phyloP scores from a whole-genome alignment of 2,113 vertebrate species.

The Periophthalmus modestus region DNA sequence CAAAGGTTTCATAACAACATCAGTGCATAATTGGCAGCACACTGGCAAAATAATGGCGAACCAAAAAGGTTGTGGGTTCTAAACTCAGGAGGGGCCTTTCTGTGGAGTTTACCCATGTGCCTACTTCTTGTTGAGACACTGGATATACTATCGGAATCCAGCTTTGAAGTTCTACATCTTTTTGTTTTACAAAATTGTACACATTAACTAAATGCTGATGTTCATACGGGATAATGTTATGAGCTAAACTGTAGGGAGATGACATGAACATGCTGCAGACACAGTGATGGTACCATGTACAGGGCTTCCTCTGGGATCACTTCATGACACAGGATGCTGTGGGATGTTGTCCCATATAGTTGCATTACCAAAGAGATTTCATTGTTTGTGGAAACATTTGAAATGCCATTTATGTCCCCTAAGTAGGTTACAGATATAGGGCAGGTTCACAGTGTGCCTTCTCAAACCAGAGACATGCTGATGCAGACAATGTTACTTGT shows the following conservation, averaged over 20 bases:
- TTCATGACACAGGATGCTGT: background rate
- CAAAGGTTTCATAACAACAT: too few species aligned
- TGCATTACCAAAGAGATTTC: background rate
- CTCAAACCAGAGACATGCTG: background rate
- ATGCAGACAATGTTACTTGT: background rate
- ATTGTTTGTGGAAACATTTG: background rate
- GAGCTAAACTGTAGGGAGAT: background rate
- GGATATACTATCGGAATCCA: too few species aligned
- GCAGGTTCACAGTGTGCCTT: constrained; percentile 1
- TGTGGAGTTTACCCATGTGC: background rate
- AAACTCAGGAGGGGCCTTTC: background rate
- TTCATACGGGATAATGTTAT: background rate
- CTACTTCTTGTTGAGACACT: background rate
- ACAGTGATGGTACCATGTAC: background rate
- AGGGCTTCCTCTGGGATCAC: background rate
- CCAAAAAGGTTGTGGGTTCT: too few species aligned
- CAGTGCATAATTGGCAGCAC: too few species aligned
- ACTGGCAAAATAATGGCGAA: too few species aligned
- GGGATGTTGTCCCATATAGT: background rate
- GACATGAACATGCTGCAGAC: too few species aligned
- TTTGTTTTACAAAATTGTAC: background rate
- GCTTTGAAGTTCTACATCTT: too few species aligned
- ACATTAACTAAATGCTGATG: background rate
- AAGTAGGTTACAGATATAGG: constrained; percentile 1
- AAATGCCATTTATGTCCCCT: background rate